Percentiles rank a stretch among this genome's conserved stretches.
Evolutionary conservation across 2,113 vertebrate genomes (phyloP).

Genomic region (Actenoides lindsayi): DNA sequence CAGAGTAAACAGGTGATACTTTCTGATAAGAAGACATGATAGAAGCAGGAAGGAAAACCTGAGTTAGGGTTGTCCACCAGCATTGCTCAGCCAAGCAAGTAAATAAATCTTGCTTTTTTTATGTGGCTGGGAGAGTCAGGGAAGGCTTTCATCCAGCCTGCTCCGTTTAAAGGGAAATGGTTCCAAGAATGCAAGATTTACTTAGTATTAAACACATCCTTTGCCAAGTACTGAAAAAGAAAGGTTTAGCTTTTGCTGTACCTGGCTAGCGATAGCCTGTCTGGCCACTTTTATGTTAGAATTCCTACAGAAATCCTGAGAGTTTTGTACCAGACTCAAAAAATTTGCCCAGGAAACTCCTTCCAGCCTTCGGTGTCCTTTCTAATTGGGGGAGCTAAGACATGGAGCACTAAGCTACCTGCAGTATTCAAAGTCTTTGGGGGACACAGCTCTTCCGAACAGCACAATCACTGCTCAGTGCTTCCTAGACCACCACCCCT

Average conservation of each 20-base stretch:
- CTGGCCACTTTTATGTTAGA: neutral
- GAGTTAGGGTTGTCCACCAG: neutral
- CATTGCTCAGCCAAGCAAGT: neutral
- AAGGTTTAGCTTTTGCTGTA: neutral
- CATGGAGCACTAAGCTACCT: neutral
- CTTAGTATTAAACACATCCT: neutral
- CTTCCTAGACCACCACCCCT: neutral
- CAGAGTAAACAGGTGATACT: slow-evolving; percentile 14
- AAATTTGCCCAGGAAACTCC: neutral
- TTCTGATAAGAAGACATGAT: slow-evolving; percentile 25
- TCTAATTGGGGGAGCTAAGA: neutral
- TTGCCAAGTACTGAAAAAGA: neutral
- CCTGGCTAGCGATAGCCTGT: neutral
- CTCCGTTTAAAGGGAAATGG: neutral
- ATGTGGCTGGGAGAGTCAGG: neutral
- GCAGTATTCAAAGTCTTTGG: neutral
- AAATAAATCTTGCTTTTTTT: slow-evolving; percentile 21
- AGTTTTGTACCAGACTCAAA: neutral
- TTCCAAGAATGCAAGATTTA: slow-evolving; percentile 18
- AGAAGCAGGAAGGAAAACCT: slow-evolving; percentile 57
- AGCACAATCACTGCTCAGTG: accelerated
- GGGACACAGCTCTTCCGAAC: neutral
- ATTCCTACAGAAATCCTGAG: neutral
- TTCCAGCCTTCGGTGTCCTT: neutral
- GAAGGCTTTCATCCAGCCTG: slow-evolving; percentile 18